Conservation (phyloP, 2,113 vertebrate species). For the Centropus bengalensis region DNA sequence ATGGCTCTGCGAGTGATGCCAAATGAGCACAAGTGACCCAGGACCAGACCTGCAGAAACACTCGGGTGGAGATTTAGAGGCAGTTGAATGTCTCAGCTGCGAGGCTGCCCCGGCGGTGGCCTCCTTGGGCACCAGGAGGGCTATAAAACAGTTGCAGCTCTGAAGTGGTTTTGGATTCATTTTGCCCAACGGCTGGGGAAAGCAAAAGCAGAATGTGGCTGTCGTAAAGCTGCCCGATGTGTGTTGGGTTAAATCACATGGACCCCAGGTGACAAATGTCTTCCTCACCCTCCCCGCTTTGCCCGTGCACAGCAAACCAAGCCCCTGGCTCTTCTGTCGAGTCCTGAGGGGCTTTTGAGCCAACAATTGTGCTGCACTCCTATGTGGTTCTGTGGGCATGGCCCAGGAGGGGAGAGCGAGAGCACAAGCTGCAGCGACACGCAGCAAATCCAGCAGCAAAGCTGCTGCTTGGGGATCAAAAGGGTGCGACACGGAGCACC, state of each 20-base stretch:
- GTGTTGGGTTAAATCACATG: not conserved
- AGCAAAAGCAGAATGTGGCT: not conserved
- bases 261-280: not conserved
- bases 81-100: not conserved
- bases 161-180: not conserved
- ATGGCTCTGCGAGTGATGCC: conserved; percentile 15
- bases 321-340: not conserved
- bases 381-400: not conserved
- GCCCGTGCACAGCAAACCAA: not conserved
- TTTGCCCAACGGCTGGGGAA: not conserved
- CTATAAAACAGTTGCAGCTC: not conserved
- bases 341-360: not conserved
- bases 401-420: not conserved
- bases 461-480: not conserved
- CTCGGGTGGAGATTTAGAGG: not conserved
- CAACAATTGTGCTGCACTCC: not conserved
- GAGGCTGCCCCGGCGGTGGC: not conserved
- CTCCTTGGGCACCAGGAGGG: not conserved
- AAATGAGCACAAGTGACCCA: conserved; percentile 50
- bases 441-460: not conserved
- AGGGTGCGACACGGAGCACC: not conserved
- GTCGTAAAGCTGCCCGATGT: not conserved
- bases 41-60: not conserved
- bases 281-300: not conserved
- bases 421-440: not conserved